Conservation (phyloP, 2,888 invertebrate species). For the Mesorhabditis belari region DNA sequence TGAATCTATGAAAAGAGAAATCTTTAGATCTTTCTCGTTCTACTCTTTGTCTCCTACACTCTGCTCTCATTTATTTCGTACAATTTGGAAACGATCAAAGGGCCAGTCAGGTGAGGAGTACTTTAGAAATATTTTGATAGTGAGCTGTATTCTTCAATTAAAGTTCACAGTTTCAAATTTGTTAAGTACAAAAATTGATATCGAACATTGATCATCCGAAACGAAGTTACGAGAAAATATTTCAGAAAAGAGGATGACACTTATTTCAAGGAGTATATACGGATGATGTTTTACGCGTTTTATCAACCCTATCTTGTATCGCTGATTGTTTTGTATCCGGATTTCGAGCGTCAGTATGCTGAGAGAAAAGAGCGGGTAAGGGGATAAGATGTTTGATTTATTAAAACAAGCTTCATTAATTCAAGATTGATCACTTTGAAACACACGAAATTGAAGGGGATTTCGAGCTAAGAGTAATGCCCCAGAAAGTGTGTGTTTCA, state of each 20-base stretch:
- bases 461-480: too few species aligned
- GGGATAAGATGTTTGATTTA: slow-evolving; percentile 8
- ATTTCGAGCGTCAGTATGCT: slow-evolving; percentile 45
- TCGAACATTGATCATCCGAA: slow-evolving; percentile 12
- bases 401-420: not conserved
- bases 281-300: slow-evolving; percentile 54
- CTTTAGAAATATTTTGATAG: too few species aligned
- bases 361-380: slow-evolving; percentile 15
- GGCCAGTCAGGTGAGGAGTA: slow-evolving; percentile 1
- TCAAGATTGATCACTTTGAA: too few species aligned
- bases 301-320: slow-evolving; percentile 55
- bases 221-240: slow-evolving; percentile 4
- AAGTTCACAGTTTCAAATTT: too few species aligned
- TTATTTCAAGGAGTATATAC: slow-evolving; percentile 22
- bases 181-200: too few species aligned
- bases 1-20: not conserved
- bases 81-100: slow-evolving; percentile 38
- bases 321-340: slow-evolving; percentile 54
- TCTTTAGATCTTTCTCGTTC: slow-evolving; percentile 43
- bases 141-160: too few species aligned
- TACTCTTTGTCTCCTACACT: slow-evolving; percentile 54
- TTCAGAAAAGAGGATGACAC: slow-evolving; percentile 19
- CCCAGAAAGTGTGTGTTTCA: too few species aligned
- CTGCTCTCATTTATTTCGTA: slow-evolving; percentile 55
- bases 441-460: too few species aligned